Evolutionary conservation across 2,113 vertebrate species (phyloP).

Genomic region (Pterophyllum scalare): DNA sequence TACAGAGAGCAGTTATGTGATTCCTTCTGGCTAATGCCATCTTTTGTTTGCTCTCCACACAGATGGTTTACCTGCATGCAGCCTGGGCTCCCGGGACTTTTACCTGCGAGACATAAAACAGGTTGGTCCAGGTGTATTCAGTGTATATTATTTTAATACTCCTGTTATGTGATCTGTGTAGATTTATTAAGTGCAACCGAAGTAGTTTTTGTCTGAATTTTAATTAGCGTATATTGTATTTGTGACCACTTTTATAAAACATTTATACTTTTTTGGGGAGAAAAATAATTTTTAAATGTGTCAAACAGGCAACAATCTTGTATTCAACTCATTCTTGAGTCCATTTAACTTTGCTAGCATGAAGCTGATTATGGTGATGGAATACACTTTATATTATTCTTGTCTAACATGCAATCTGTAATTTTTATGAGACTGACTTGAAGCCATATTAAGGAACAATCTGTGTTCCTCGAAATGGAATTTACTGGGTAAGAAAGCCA

Average conservation of each 20-base stretch:
- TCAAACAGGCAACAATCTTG: not conserved
- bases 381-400: conserved; percentile 12
- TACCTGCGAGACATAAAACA: not conserved
- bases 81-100: not conserved
- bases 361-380: not conserved
- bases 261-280: not conserved
- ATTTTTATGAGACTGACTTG: conserved; percentile 36
- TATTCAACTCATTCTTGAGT: not conserved
- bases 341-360: not conserved
- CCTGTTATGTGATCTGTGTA: not conserved
- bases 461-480: conserved; percentile 40
- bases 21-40: not conserved
- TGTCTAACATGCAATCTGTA: conserved; percentile 33
- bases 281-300: not conserved
- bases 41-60: not conserved
- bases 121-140: not conserved
- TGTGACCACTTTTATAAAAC: not conserved
- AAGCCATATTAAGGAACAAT: conserved; percentile 49
- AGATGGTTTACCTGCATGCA: not conserved
- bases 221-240: not conserved
- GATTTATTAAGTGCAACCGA: not conserved
- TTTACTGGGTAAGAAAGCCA: conserved; percentile 51
- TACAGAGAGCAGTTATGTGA: not conserved
- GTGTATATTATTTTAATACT: not conserved
- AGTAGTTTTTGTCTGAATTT: not conserved